Conservation (phyloP, 2,797 vertebrate genomes). For the Orestias chungarensis region DNA sequence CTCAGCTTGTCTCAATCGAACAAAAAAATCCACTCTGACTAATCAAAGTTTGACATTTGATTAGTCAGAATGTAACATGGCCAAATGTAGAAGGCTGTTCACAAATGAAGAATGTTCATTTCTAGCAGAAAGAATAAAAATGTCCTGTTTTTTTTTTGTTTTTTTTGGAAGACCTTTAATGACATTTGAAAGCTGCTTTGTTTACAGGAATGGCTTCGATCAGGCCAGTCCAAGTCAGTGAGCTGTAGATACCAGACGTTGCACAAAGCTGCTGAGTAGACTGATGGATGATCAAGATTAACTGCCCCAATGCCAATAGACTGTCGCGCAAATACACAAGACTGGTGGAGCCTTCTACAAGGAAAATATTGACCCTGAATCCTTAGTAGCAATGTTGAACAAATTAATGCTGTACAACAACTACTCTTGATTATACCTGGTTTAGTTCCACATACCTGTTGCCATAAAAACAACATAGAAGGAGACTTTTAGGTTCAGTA, state of each 20-base stretch:
- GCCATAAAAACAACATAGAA: too few species aligned
- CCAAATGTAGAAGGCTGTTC: background rate
- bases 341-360: background rate
- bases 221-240: background rate
- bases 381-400: background rate
- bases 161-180: conserved; percentile 2
- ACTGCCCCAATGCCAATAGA: background rate
- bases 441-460: too few species aligned
- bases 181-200: conserved; percentile 6
- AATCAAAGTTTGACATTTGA: too few species aligned
- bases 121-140: background rate
- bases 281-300: conserved; percentile 11
- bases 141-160: too few species aligned
- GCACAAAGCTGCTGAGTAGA: background rate
- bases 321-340: background rate
- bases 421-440: background rate
- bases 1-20: too few species aligned
- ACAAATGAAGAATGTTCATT: background rate
- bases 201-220: background rate
- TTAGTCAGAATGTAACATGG: background rate
- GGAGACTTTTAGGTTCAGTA: too few species aligned
- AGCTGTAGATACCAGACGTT: background rate
- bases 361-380: background rate
- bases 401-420: background rate
- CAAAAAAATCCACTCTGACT: too few species aligned